Evolutionary conservation across 1,140 invertebrate genomes (phyloP), one percentile per base, ranked within the genome.

Genomic region (Cotesia chilonis): DNA sequence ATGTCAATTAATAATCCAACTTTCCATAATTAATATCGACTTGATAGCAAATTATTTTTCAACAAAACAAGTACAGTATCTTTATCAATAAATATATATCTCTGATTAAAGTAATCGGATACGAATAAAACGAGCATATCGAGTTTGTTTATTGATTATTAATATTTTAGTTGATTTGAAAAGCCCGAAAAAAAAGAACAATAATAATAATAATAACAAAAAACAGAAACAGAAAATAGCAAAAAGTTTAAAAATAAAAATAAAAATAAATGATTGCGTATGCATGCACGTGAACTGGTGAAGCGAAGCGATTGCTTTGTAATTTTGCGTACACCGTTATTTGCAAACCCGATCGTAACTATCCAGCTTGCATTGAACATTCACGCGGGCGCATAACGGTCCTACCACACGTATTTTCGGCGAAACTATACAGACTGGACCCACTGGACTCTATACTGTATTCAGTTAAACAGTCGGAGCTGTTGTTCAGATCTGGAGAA

Each of bases 231-330:
- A 28, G 28, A 28, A 28, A 28, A 28, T 28, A 28, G 28, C 28
- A 28, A 28, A 28, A 28, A 28, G 3, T 28, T 28, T 28, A 3
- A 38, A 51, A 35, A 37, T 4, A 64, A 38, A n/a, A 64, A 64
- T 12, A 52, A 52, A 9, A 52, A 65, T 9, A 54, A 71, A 52
- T 17, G 51, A 71, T 37, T 64, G 69, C 51, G 63, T 67, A 72
- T 65, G 68, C 68, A 70, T 59, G 63, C 70, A 64, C 63, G 70
- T 36, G 63, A 67, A 54, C 52, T 60, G 64, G 70, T 66, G 70
- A 72, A 63, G 69, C 69, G 69, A 71, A 71, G 60, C 69, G 69
- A 71, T 71, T 66, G 63, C 63, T 71, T 71, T 59, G 54, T 71
- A 71, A 71, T 66, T 66, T 71, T 71, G 61, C 63, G 14, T 61